phyloP scores from a whole-genome alignment of 53 echinoderm and acorn worm species.

The Temnopleurus reevesii region DNA sequence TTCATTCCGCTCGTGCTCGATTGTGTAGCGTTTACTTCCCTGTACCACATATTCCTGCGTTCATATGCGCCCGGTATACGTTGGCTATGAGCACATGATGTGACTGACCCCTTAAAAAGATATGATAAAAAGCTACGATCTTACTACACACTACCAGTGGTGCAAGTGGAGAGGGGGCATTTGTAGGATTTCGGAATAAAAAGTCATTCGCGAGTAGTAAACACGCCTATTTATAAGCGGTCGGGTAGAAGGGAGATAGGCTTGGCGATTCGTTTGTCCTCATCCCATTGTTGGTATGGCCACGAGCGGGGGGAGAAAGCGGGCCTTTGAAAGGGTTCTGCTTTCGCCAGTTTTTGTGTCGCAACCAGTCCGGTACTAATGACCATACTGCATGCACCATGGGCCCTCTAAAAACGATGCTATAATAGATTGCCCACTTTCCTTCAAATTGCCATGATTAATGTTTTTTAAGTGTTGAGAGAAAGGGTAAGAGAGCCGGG shows the following conservation, averaged over 20 bases:
- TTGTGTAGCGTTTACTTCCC: too few species aligned
- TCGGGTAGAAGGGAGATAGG: background rate
- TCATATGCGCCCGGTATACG: too few species aligned
- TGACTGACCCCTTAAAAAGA: too few species aligned
- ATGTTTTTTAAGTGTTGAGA: constrained; percentile 11
- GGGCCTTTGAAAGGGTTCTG: constrained; percentile 48
- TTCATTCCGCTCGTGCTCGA: too few species aligned
- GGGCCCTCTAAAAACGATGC: constrained; percentile 10
- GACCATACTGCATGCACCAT: background rate
- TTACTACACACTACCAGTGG: background rate
- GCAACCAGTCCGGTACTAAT: constrained; percentile 36
- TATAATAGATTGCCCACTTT: constrained; percentile 52
- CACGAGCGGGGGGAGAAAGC: constrained; percentile 21
- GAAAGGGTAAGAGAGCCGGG: background rate
- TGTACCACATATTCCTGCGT: too few species aligned
- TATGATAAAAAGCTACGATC: background rate
- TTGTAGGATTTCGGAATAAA: constrained; percentile 55
- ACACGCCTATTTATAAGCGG: constrained; percentile 51
- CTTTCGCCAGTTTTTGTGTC: constrained; percentile 51
- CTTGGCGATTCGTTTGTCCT: constrained; percentile 30
- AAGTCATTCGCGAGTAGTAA: constrained; percentile 58
- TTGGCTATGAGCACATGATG: too few species aligned
- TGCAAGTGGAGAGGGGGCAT: too few species aligned
- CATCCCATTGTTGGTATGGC: constrained; percentile 41
- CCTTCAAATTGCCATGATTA: constrained; percentile 56